phyloP scores from a whole-genome alignment of 2,113 vertebrate species.

The Elaphurus davidianus region DNA sequence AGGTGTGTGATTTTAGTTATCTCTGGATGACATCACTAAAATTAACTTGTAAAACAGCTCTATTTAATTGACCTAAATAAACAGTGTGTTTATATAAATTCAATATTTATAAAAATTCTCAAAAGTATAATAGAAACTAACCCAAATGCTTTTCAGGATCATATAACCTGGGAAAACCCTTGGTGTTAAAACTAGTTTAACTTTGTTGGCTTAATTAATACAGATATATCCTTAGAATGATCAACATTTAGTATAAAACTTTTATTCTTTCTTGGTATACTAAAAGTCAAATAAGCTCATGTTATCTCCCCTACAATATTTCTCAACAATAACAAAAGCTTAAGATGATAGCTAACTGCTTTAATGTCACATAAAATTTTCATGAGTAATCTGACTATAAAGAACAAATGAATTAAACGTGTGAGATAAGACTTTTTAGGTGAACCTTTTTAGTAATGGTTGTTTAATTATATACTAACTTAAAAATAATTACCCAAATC shows the following conservation, averaged over 20 bases:
- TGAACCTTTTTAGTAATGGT: neutral
- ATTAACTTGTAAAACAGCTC: neutral
- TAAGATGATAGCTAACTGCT: neutral
- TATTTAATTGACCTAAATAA: neutral
- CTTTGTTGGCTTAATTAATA: neutral
- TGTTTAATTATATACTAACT: neutral
- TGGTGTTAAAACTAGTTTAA: neutral
- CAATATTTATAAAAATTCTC: neutral
- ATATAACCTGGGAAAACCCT: neutral
- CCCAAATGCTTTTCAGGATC: neutral
- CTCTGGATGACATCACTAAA: neutral
- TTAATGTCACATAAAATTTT: neutral
- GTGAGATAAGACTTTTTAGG: neutral
- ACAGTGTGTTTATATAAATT: neutral
- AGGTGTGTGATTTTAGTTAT: neutral
- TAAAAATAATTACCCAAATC: neutral
- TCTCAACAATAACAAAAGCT: neutral
- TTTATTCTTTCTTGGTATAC: neutral
- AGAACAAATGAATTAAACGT: neutral
- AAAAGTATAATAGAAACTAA: neutral
- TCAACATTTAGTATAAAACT: neutral
- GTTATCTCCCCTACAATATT: neutral
- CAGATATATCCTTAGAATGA: neutral
- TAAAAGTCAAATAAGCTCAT: neutral
- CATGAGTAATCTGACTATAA: neutral